phyloP scores from a whole-genome alignment of 2,888 invertebrate genomes.

The Drosophila neotestacea region DNA sequence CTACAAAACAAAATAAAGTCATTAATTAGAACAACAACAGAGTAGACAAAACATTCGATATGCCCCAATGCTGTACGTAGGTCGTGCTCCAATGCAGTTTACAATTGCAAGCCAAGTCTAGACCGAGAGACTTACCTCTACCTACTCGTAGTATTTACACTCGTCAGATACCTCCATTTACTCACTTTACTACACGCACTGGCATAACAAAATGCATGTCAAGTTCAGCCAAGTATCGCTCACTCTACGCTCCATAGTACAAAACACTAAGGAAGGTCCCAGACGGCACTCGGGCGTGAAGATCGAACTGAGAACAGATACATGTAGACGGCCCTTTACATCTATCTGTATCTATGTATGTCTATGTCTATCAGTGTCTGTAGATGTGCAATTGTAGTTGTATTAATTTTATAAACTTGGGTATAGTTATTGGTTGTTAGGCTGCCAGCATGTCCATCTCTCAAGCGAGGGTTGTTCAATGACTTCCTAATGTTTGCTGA shows the following conservation, averaged over 20 bases:
- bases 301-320: conserved; percentile 67
- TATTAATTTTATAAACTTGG: conserved; percentile 27
- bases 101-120: conserved; percentile 54
- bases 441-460: conserved; percentile 20
- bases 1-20: conserved; percentile 42
- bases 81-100: conserved; percentile 70
- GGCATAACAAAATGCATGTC: conserved; percentile 67
- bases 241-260: conserved; percentile 14
- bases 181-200: conserved; percentile 59
- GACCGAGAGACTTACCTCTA: conserved; percentile 44
- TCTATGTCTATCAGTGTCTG: neutral
- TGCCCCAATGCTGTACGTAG: conserved; percentile 69
- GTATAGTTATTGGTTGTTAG: conserved; percentile 20
- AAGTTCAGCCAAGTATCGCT: conserved; percentile 64
- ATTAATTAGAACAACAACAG: conserved; percentile 67
- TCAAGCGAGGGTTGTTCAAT: conserved; percentile 29
- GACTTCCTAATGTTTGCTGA: neutral
- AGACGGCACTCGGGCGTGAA: conserved; percentile 71
- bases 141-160: conserved; percentile 44
- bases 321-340: conserved; percentile 39
- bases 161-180: conserved; percentile 19
- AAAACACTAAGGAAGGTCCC: conserved; percentile 52
- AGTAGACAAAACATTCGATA: conserved; percentile 43
- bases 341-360: conserved; percentile 18
- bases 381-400: conserved; percentile 27